phyloP scores from a whole-genome alignment of 2,113 vertebrate genomes.

The Arenaria interpres region DNA sequence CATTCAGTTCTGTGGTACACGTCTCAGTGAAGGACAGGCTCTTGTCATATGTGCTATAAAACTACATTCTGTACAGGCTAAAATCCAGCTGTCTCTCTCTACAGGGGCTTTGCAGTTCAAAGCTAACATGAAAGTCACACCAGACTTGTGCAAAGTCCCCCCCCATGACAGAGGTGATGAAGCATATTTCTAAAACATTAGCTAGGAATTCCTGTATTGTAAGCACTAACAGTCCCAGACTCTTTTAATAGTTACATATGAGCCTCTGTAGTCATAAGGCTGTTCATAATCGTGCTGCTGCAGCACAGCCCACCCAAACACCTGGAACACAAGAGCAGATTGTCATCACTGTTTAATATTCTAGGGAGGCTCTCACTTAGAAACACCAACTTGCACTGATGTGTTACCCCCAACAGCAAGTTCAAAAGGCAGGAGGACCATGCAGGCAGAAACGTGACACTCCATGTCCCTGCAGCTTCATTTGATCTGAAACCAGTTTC shows the following conservation, averaged over 20 bases:
- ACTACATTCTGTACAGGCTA: not conserved
- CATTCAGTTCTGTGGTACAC: not conserved
- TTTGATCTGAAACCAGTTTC: not conserved
- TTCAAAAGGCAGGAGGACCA: not conserved
- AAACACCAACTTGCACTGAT: not conserved
- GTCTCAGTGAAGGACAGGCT: not conserved
- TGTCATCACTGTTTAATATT: not conserved
- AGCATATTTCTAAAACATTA: not conserved
- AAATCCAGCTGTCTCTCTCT: not conserved
- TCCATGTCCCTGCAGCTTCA: not conserved
- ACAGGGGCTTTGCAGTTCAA: not conserved
- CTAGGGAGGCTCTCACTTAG: not conserved
- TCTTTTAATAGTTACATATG: accelerated
- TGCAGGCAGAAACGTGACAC: accelerated
- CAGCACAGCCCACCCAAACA: not conserved
- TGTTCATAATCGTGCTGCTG: not conserved
- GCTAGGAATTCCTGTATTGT: not conserved
- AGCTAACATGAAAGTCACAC: not conserved
- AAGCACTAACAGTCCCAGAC: not conserved
- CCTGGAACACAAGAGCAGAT: not conserved
- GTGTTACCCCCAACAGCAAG: not conserved
- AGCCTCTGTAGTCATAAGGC: not conserved
- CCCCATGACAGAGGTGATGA: not conserved
- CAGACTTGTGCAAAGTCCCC: not conserved
- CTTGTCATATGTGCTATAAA: not conserved